These are phyloP conservation scores for Prochilodus magdalenae DNA, from an alignment of 2,113 vertebrate genomes.

Conservation along the genomic window DNA sequence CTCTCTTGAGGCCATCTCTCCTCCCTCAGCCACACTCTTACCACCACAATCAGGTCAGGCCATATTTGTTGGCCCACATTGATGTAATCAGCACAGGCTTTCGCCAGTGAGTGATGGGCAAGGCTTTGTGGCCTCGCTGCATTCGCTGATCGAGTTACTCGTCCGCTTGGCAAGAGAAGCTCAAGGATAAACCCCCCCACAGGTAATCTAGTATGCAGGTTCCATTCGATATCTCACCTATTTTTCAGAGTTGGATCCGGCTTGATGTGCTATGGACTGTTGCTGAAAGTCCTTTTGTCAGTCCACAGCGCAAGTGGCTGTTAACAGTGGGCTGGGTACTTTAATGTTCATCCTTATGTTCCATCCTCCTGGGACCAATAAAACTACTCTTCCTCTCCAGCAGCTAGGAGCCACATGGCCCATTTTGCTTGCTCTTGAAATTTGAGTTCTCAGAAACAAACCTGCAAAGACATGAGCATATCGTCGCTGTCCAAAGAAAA, in stretches of 20 bases:
- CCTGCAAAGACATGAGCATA: no score
- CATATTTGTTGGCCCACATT: slow-evolving; percentile 62
- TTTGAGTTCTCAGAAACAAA: no score
- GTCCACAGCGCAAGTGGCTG: not conserved
- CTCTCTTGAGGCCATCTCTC: not conserved
- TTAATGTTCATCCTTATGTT: not conserved
- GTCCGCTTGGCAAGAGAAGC: slow-evolving; percentile 27
- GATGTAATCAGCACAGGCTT: slow-evolving; percentile 49
- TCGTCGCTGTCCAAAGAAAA: no score
- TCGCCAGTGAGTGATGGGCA: slow-evolving; percentile 53
- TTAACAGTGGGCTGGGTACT: slow-evolving; percentile 18
- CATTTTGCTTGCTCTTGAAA: no score
- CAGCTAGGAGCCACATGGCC: not conserved
- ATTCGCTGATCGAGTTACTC: slow-evolving; percentile 63
- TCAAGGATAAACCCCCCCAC: slow-evolving; percentile 34
- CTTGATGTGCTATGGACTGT: slow-evolving; percentile 8
- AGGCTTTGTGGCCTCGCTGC: slow-evolving; percentile 53
- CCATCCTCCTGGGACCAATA: slow-evolving; percentile 37
- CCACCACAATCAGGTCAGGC: slow-evolving; percentile 68
- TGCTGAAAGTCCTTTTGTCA: slow-evolving; percentile 11
- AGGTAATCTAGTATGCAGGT: slow-evolving; percentile 34
- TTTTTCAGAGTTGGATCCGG: slow-evolving; percentile 29
- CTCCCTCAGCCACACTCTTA: slow-evolving; percentile 46
- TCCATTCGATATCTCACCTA: slow-evolving; percentile 55
- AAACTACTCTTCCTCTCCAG: not conserved